Conservation (phyloP, 2,888 invertebrate genomes). For the Hirtodrosophila cameraria region DNA sequence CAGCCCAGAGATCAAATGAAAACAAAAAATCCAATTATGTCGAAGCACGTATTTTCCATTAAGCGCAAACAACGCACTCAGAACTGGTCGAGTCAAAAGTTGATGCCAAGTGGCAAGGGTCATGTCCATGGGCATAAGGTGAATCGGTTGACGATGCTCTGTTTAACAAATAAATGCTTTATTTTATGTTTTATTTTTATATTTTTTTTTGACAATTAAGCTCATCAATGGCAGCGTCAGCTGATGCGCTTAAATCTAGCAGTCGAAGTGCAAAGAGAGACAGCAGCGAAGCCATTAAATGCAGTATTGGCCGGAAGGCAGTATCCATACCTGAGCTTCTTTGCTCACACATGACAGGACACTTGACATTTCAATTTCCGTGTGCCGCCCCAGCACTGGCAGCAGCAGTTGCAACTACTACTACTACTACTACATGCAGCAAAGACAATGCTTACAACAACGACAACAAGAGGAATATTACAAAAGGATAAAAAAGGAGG, state of each 20-base stretch:
- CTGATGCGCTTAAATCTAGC: conserved; percentile 44
- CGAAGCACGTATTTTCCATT: conserved; percentile 74
- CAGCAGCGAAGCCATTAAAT: conserved; percentile 44
- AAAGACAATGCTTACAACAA: conserved; percentile 33
- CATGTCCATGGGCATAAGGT: conserved; percentile 14
- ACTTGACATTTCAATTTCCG: conserved; percentile 76
- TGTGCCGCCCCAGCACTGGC: conserved; percentile 28
- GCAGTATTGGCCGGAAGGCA: conserved; percentile 21
- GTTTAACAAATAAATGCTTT: conserved; percentile 43
- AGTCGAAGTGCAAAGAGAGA: background rate
- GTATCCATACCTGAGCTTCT: background rate
- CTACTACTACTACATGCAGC: conserved; percentile 40
- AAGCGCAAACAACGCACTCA: conserved; percentile 60
- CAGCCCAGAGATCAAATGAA: conserved; percentile 30
- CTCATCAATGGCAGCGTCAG: conserved; percentile 47
- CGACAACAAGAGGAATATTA: conserved; percentile 17
- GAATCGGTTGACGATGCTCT: conserved; percentile 8
- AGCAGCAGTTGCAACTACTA: too few species aligned
- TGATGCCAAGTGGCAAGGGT: background rate
- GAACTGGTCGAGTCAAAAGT: conserved; percentile 9
- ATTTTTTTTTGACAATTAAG: conserved; percentile 52
- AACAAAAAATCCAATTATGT: conserved; percentile 72
- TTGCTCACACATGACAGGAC: conserved; percentile 50
- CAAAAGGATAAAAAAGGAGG: too few species aligned
- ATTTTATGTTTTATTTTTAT: background rate